phyloP scores from a whole-genome alignment of 2,797 vertebrate genomes.

The Rhabdomys pumilio region DNA sequence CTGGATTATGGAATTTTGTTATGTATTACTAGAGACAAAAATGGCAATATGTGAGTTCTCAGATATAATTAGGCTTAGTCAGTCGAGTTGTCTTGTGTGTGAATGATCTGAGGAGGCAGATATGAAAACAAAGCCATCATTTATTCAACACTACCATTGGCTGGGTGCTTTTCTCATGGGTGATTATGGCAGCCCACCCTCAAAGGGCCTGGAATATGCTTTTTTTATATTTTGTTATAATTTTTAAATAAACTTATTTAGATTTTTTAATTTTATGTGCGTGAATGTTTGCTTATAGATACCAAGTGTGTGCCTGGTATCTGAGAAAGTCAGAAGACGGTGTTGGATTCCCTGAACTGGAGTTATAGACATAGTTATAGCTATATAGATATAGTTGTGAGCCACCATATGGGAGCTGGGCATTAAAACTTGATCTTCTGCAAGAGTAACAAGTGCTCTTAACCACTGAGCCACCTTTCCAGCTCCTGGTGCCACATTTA shows the following conservation, averaged over 20 bases:
- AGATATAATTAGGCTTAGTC: too few species aligned
- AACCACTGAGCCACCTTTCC: background rate
- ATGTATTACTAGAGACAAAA: too few species aligned
- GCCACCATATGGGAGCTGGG: background rate
- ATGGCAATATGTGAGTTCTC: too few species aligned
- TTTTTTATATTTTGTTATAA: background rate
- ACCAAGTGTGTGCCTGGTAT: background rate
- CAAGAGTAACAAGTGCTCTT: background rate
- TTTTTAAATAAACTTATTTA: background rate
- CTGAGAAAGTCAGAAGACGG: background rate
- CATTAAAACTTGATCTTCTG: background rate
- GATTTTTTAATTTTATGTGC: background rate
- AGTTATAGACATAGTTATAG: background rate
- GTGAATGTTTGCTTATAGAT: background rate
- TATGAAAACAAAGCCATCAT: too few species aligned
- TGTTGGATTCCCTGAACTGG: background rate
- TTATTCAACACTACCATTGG: background rate
- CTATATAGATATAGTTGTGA: background rate
- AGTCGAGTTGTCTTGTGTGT: too few species aligned
- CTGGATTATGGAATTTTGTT: too few species aligned
- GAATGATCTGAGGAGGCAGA: too few species aligned
- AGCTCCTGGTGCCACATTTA: background rate
- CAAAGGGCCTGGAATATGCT: background rate
- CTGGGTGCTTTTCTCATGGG: background rate
- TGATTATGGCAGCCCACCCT: background rate